These are phyloP conservation scores for Xanthostigma xanthostigma DNA, from an alignment of 2,888 invertebrate genomes.

Conservation along the genomic window DNA sequence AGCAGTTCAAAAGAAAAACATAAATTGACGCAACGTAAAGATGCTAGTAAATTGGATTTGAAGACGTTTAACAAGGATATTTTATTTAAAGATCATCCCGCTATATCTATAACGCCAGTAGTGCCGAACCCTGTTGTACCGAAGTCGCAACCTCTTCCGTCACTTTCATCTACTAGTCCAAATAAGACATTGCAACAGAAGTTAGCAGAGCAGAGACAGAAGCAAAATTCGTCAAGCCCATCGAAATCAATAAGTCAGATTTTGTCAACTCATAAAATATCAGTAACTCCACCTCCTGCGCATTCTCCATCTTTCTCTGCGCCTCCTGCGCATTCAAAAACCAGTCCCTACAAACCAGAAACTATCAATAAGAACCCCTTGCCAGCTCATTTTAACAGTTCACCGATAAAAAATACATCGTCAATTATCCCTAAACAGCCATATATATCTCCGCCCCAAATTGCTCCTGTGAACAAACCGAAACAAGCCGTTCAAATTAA, in stretches of 20 bases:
- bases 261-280: not conserved
- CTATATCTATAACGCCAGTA: conserved; percentile 32
- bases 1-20: not conserved
- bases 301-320: conserved; percentile 26
- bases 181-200: conserved; percentile 54
- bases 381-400: conserved; percentile 23
- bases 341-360: conserved; percentile 1
- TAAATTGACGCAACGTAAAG: conserved; percentile 1
- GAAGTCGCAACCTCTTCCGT: conserved; percentile 9
- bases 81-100: conserved; percentile 30
- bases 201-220: conserved; percentile 44
- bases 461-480: not conserved
- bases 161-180: conserved; percentile 29
- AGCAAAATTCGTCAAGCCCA: conserved; percentile 25
- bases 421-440: not conserved
- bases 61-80: conserved; percentile 2
- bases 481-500: not conserved
- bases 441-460: conserved; percentile 4
- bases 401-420: conserved; percentile 2
- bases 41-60: not conserved
- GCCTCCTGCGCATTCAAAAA: conserved; percentile 21
- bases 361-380: conserved; percentile 27
- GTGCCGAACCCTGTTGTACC: conserved; percentile 7
- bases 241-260: conserved; percentile 6
- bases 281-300: conserved; percentile 11